Evolutionary conservation across 2,797 vertebrate genomes (phyloP).

Genomic region (Pangasius krempfi): DNA sequence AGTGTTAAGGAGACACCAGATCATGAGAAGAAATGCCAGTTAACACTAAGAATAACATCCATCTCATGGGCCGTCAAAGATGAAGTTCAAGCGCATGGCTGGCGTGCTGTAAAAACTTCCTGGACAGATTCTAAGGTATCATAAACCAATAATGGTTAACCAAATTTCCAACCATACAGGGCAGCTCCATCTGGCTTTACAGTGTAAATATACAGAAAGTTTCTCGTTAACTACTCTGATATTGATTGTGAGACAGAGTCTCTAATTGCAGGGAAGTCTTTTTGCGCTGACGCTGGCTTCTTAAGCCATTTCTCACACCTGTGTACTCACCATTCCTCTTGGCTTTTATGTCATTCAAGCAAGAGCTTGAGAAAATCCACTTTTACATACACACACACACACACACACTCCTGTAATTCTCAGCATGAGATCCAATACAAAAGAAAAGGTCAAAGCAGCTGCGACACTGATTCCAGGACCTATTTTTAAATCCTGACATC

Average conservation of each 20-base stretch:
- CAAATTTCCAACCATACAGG: background rate
- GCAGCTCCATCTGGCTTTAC: background rate
- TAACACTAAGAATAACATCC: constrained; percentile 53
- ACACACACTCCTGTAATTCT: constrained; percentile 28
- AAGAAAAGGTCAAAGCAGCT: constrained; percentile 51
- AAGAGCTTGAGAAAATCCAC: constrained; percentile 39
- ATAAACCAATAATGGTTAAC: constrained; percentile 18
- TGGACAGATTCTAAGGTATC: background rate
- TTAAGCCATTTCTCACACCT: constrained; percentile 57
- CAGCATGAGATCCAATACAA: constrained; percentile 47
- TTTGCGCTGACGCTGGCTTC: constrained; percentile 59
- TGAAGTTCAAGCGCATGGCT: background rate
- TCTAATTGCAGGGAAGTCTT: constrained; percentile 67
- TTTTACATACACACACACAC: background rate
- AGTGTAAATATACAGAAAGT: constrained; percentile 26
- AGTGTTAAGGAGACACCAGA: constrained; percentile 9
- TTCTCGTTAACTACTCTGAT: constrained; percentile 20
- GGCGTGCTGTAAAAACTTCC: background rate
- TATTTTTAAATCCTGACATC: constrained; percentile 51
- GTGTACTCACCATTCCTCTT: constrained; percentile 53
- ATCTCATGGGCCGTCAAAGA: constrained; percentile 24
- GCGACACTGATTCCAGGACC: constrained; percentile 39
- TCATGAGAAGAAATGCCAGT: constrained; percentile 2
- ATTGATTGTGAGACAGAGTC: background rate
- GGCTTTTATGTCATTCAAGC: constrained; percentile 47